Conservation (phyloP, 1,140 invertebrate species). For the Hycleus cichorii region DNA sequence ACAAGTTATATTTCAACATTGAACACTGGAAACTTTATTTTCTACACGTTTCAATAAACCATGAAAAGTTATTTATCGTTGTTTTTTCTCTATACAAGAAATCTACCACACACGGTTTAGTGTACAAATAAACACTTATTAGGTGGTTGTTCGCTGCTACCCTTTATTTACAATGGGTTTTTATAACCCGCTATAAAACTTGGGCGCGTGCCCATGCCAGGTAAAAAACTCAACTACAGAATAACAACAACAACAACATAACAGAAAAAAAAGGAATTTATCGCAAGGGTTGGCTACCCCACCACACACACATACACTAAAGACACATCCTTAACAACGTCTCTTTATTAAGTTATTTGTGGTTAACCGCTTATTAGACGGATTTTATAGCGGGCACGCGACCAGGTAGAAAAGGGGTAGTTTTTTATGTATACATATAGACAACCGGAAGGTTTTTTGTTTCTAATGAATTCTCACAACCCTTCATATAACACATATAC, state of each 20-base stretch:
- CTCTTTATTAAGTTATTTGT: slow-evolving; percentile 37
- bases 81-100: no score
- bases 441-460: slow-evolving; percentile 12
- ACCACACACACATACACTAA: slow-evolving; percentile 22
- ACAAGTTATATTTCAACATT: not conserved
- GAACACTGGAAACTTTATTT: no score
- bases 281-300: slow-evolving; percentile 23
- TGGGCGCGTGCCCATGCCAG: slow-evolving; percentile 24
- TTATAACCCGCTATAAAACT: slow-evolving; percentile 22
- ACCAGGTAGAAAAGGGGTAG: slow-evolving; percentile 31
- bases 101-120: slow-evolving; percentile 4
- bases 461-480: not conserved
- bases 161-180: slow-evolving; percentile 28
- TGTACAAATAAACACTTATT: slow-evolving; percentile 14
- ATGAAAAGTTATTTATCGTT: no score
- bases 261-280: slow-evolving; percentile 21
- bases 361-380: slow-evolving; percentile 36
- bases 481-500: no score
- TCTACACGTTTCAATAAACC: no score
- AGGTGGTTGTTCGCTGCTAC: slow-evolving; percentile 11
- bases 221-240: slow-evolving; percentile 24
- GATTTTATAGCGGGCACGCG: slow-evolving; percentile 34
- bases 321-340: slow-evolving; percentile 2
- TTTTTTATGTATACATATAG: slow-evolving; percentile 15
- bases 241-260: no score